These are phyloP conservation scores for Mus pahari DNA, from an alignment of 2,113 vertebrate species.

Conservation along the genomic window DNA sequence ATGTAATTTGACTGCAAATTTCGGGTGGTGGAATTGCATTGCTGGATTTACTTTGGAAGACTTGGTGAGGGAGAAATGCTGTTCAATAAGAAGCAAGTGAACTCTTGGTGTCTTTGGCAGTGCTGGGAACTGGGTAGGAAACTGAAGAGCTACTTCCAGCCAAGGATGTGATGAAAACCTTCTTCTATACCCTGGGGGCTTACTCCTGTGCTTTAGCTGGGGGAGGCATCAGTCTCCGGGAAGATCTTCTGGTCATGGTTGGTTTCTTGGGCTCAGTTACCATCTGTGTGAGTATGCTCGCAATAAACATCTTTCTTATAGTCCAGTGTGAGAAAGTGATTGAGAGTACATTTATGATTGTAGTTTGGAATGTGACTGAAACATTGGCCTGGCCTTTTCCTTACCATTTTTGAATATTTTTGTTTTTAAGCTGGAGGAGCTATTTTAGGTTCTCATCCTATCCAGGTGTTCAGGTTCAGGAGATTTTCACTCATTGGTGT, in stretches of 20 bases:
- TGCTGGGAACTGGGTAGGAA: not conserved
- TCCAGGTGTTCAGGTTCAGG: not conserved
- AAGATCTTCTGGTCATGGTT: not conserved
- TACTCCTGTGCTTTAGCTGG: not conserved
- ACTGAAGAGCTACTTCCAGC: not conserved
- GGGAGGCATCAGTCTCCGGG: not conserved
- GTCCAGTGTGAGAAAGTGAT: not conserved
- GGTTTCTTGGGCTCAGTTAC: not conserved
- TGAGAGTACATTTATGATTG: not conserved
- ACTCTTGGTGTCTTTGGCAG: not conserved
- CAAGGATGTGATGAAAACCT: not conserved
- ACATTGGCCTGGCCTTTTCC: not conserved
- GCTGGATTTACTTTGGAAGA: not conserved
- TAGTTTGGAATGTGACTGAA: not conserved
- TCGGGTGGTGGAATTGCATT: not conserved
- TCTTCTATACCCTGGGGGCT: not conserved
- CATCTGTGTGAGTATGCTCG: not conserved
- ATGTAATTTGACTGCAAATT: not conserved
- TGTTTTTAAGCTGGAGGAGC: not conserved
- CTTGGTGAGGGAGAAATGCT: not conserved
- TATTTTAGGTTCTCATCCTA: not conserved
- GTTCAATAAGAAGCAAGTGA: not conserved
- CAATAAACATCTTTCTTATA: not conserved
- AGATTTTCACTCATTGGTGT: constrained; percentile 83
- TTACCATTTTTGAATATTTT: not conserved